Evolutionary conservation across 2,888 invertebrate species (phyloP), one percentile per base, ranked within the genome.

Genomic region (Chloroclystis v-ata): DNA sequence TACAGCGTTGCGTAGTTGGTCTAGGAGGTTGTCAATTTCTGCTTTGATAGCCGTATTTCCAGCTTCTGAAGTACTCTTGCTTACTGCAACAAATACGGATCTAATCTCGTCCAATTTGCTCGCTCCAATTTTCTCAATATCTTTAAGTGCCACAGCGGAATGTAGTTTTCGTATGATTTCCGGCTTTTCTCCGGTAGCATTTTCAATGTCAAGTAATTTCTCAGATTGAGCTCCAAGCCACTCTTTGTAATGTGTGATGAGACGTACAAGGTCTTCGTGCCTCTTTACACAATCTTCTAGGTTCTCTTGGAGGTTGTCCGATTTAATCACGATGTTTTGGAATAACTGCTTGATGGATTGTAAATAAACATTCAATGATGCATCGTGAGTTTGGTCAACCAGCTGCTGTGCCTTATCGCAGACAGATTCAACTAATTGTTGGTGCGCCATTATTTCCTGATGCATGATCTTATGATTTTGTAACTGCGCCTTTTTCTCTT

Each of bases 381-480:
- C 93, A 66, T 97, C 97, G 70, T 96, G 94, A 1, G 97, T 97
- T 77, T 96, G 94, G 68, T 97, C 95, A 1, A 97, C 95, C 10
- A 98, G 82, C 44, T 95, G 93, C 67, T 96, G 95, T 0, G 97
- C 97, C 79, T 97, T 97, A 61, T 97, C 96, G 72, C 96, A 97
- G 11, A 98, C 95, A 42, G 94, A 93, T 69, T 97, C 96, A 0
- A 98, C 95, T 42, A 97, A 82, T 44, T 93, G 91, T 72, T 96
- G 95, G 79, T 97, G 97, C 0, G 95, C 94, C 88, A 95, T 93
- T 37, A 98, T 97, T 79, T 98, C 98, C 79, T 97, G 97, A 67
- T 97, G 95, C 89, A 97, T 93, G 11, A 97, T 93, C 78, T 95
- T 96, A 72, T 97, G 97, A 69, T 97, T 97, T 77, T 97, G 96